Evolutionary conservation across 2,797 vertebrate species (phyloP).

Genomic region (Loriculus beryllinus): DNA sequence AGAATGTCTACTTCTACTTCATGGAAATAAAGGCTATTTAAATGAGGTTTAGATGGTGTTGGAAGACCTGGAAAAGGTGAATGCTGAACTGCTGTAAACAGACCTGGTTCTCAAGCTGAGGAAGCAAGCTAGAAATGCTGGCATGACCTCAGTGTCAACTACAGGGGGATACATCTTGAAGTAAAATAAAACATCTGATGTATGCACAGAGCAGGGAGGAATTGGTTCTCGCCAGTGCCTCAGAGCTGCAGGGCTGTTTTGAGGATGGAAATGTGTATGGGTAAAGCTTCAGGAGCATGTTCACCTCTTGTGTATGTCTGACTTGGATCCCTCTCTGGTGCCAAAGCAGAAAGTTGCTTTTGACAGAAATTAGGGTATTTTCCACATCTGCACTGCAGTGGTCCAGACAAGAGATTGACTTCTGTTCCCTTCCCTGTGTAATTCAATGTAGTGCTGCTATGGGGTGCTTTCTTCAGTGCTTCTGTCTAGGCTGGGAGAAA

Average conservation of each 20-base stretch:
- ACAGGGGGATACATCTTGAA: fast-evolving
- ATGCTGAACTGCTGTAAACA: background rate
- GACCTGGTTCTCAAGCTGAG: background rate
- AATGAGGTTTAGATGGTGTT: background rate
- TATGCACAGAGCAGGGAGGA: background rate
- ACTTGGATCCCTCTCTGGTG: fast-evolving
- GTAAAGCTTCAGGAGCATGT: fast-evolving
- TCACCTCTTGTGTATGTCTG: fast-evolving
- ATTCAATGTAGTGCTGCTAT: fast-evolving
- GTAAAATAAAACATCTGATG: fast-evolving
- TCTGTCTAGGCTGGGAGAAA: background rate
- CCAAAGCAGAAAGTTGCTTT: background rate
- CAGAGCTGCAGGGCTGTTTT: background rate
- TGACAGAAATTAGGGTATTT: fast-evolving
- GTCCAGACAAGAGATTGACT: background rate
- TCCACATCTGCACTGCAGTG: fast-evolving
- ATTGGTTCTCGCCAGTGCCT: fast-evolving
- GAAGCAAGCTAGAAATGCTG: background rate
- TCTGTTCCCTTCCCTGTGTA: fast-evolving
- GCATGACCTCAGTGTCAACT: fast-evolving
- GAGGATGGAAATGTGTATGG: fast-evolving
- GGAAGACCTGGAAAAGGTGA: background rate
- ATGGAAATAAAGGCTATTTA: background rate
- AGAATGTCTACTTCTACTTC: background rate
- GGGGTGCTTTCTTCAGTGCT: background rate